Conservation (phyloP, 2,888 invertebrate species). For the Fragum whitleyi region DNA sequence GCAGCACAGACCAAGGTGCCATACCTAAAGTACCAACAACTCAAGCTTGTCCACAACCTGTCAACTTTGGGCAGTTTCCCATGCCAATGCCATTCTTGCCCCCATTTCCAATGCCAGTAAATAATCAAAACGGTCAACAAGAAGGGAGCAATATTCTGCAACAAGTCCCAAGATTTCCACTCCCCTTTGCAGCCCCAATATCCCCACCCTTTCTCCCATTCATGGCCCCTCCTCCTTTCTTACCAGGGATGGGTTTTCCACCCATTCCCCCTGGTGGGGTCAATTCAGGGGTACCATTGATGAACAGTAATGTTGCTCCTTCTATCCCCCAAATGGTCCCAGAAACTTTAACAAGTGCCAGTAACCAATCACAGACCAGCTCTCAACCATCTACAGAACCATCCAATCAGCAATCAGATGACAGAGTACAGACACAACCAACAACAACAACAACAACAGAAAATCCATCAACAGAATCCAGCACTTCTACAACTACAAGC, state of each 20-base stretch:
- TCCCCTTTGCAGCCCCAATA: slow-evolving; percentile 60
- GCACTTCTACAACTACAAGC: not conserved
- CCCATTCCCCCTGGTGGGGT: slow-evolving; percentile 30
- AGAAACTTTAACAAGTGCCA: not conserved
- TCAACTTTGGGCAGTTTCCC: slow-evolving; percentile 57
- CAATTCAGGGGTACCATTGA: not conserved
- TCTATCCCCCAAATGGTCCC: not conserved
- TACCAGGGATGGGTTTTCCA: slow-evolving; percentile 47
- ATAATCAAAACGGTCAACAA: slow-evolving; percentile 9
- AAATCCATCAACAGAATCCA: not conserved
- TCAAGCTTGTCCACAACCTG: slow-evolving; percentile 23
- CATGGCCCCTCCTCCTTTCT: slow-evolving; percentile 36
- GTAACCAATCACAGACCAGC: slow-evolving; percentile 18
- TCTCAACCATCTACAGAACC: slow-evolving; percentile 5
- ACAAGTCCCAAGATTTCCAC: slow-evolving; percentile 58
- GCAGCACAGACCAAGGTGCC: not conserved
- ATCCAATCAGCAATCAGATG: not conserved
- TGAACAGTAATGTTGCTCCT: not conserved
- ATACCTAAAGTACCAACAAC: slow-evolving; percentile 12
- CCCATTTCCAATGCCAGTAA: slow-evolving; percentile 51
- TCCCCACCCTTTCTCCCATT: slow-evolving; percentile 51
- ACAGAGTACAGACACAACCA: not conserved
- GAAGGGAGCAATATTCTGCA: slow-evolving; percentile 3
- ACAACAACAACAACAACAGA: not conserved
- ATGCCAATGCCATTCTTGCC: slow-evolving; percentile 61